These are phyloP conservation scores for Xiphophorus hellerii DNA, from an alignment of 2,113 vertebrate species.

Conservation along the genomic window DNA sequence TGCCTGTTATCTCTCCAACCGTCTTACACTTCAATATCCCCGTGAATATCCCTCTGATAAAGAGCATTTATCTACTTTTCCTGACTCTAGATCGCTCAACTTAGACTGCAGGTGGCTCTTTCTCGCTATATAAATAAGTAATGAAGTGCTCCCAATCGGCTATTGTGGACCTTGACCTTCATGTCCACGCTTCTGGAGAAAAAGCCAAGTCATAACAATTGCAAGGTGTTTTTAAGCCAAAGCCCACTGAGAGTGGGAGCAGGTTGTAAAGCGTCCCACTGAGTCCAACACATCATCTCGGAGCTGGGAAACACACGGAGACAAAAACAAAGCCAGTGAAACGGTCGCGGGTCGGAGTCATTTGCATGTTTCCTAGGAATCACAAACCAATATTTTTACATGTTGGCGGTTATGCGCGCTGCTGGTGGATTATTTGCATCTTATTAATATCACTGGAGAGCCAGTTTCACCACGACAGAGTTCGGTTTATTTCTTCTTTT, in stretches of 20 bases:
- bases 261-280: neutral
- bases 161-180: neutral
- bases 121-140: neutral
- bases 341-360: neutral
- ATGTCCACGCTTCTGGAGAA: neutral
- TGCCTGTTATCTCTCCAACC: neutral
- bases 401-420: conserved; percentile 27
- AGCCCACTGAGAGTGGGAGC: neutral
- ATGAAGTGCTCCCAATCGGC: neutral
- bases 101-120: neutral
- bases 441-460: neutral
- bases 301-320: neutral
- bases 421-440: neutral
- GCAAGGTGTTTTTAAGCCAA: neutral
- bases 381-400: conserved; percentile 25
- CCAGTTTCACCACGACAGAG: too few species aligned
- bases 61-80: neutral
- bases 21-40: neutral
- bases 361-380: conserved; percentile 44
- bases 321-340: neutral
- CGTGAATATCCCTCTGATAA: neutral
- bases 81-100: neutral
- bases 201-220: neutral
- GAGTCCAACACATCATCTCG: neutral
- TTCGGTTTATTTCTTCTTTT: neutral